phyloP scores from a whole-genome alignment of 35 echinoderm and acorn worm species.

The Heliocidaris erythrogramma region DNA sequence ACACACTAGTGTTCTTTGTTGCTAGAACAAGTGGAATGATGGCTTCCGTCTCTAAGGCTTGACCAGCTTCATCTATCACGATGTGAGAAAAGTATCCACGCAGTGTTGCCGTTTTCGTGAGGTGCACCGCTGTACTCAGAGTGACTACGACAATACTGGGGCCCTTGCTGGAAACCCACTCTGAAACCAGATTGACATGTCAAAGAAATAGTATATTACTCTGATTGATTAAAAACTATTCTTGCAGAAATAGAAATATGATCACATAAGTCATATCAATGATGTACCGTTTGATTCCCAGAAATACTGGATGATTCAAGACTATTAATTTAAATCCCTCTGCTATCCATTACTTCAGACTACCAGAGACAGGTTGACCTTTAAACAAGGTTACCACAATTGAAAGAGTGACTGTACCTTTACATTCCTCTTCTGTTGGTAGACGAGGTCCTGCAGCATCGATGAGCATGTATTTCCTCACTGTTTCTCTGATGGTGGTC shows the following conservation, averaged over 20 bases:
- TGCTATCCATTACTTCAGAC: no score
- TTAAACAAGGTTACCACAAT: no score
- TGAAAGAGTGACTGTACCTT: no score
- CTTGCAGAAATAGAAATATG: neutral
- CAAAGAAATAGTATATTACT: neutral
- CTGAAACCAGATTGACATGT: neutral
- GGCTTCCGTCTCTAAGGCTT: conserved; percentile 83
- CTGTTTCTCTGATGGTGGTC: conserved; percentile 9
- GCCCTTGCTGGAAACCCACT: neutral
- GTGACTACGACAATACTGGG: conserved; percentile 78
- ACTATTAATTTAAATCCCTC: neutral
- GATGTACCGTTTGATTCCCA: neutral
- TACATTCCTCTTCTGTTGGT: neutral
- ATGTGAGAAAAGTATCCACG: conserved; percentile 89
- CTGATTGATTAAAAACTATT: neutral
- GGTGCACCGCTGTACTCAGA: conserved; percentile 61
- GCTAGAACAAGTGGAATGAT: conserved; percentile 84
- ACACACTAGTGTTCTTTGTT: conserved; percentile 64
- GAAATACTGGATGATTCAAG: neutral
- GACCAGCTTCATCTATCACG: conserved; percentile 93
- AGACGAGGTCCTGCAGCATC: neutral
- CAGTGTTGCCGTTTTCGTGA: conserved; percentile 18
- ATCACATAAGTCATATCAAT: neutral
- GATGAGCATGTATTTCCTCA: conserved; percentile 43
- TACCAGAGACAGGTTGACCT: no score